A percentile compares a stretch with the other conserved stretches of the same genome.
Evolutionary conservation across 2,113 vertebrate species (phyloP).

Genomic region (Archilochus colubris): DNA sequence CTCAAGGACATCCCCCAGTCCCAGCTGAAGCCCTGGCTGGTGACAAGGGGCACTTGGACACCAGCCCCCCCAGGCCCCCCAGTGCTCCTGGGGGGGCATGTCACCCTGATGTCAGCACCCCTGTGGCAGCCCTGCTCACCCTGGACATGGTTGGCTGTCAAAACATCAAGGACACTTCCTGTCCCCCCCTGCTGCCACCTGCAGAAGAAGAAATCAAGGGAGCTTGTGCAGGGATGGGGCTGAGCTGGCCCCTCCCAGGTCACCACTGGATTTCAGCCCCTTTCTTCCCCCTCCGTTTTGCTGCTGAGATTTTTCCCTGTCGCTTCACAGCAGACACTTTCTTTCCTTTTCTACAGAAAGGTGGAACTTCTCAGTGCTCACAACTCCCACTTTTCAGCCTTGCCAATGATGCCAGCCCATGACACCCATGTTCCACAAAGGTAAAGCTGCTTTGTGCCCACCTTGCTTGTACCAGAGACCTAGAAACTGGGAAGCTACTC

Average conservation of each 20-base stretch:
- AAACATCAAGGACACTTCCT: neutral
- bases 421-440: neutral
- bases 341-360: neutral
- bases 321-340: accelerated
- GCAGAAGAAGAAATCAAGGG: constrained; percentile 15
- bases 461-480: neutral
- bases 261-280: neutral
- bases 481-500: neutral
- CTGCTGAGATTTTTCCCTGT: neutral
- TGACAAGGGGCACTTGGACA: neutral
- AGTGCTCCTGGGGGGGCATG: accelerated
- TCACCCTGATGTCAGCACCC: accelerated
- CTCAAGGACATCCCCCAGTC: neutral
- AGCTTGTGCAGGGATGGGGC: neutral
- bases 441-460: neutral
- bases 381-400: neutral
- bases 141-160: constrained; percentile 14
- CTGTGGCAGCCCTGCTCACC: neutral
- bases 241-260: neutral
- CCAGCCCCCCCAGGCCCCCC: neutral
- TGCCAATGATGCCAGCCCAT: neutral
- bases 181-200: constrained; percentile 30
- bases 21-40: neutral
- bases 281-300: neutral
- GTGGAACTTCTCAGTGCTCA: neutral